Base-by-base conservation (phyloP, 2,113 vertebrate species). In the Willisornis vidua region DNA sequence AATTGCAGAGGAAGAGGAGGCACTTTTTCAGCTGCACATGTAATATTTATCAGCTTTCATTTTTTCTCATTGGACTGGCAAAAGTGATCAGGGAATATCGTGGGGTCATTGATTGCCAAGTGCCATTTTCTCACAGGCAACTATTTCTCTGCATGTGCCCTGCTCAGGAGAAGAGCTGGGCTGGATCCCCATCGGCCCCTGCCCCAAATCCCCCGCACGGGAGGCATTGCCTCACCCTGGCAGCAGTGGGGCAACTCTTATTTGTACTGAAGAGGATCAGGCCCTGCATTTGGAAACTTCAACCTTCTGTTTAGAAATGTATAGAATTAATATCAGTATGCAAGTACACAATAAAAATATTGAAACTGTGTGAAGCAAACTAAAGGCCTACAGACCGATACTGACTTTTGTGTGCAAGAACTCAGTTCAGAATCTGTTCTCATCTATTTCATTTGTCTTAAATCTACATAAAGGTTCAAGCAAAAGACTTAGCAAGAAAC, bases 71-170 rank as follows among this genome's bases (percentile, higher is more conserved):
- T 87, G 85, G 70, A 88, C 87, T 77, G 76, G 87, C 79, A 77
- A 81, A 80, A 85, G 89, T 62, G 85, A 95, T 93, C 81, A 91
- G 75, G 72, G 63, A 83, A 22, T 77, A 49, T 87, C 95, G 79
- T 37, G 78, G 67, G 91, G 63, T 39, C 84, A 58, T 26, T 94
- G 87, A 94, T 95, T 95, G 95, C 87, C 87, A 87, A 94, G 88
- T 82, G 80, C 75, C 86, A n/a, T 91, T 95, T 93, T 73, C 84
- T 95, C 86, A 71, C 78, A 58, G 89, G 72, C 54, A 87, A 62
- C 86, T 77, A 33, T 83, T 90, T 70, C 79, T 85, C 45, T 67
- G 86, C 72, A 54, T 59, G 67, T 14, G 31, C 72, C 57, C 43
- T 17, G 74, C 73, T 46, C n/a, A 72, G 86, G 51, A 91, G 46